Conservation (phyloP, 2,113 vertebrate species). For the Balaeniceps rex region DNA sequence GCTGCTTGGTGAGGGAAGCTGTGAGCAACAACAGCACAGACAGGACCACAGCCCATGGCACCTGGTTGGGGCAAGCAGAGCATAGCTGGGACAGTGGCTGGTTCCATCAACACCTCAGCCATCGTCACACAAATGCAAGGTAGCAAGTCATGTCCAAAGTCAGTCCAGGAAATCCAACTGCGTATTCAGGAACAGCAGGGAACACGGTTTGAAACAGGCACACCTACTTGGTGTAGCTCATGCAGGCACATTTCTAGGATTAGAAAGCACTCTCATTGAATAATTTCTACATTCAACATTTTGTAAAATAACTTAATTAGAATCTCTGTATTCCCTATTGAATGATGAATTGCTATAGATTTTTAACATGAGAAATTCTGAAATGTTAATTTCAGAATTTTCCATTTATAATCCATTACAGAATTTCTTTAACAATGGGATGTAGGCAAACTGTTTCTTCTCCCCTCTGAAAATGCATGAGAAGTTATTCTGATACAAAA, state of each 20-base stretch:
- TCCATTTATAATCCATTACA: not conserved
- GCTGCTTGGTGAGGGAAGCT: not conserved
- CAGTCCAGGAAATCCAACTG: not conserved
- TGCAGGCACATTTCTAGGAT: not conserved
- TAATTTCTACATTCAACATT: not conserved
- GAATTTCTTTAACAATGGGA: not conserved
- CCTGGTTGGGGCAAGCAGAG: not conserved
- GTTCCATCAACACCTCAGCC: not conserved
- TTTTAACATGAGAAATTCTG: not conserved
- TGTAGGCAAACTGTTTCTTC: not conserved
- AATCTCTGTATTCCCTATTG: not conserved
- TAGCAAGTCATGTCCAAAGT: not conserved
- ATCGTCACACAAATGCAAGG: not conserved
- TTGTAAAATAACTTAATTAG: not conserved
- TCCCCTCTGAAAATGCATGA: not conserved
- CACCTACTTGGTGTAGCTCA: not conserved
- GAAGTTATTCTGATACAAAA: not conserved
- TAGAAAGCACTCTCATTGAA: not conserved
- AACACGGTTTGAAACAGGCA: not conserved
- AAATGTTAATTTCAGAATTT: not conserved
- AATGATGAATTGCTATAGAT: not conserved
- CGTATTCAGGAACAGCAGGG: not conserved
- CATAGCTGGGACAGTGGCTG: not conserved
- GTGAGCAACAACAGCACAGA: not conserved
- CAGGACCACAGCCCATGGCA: not conserved